Base-by-base conservation (phyloP, 2,113 vertebrate species). In the Chauna torquata region DNA sequence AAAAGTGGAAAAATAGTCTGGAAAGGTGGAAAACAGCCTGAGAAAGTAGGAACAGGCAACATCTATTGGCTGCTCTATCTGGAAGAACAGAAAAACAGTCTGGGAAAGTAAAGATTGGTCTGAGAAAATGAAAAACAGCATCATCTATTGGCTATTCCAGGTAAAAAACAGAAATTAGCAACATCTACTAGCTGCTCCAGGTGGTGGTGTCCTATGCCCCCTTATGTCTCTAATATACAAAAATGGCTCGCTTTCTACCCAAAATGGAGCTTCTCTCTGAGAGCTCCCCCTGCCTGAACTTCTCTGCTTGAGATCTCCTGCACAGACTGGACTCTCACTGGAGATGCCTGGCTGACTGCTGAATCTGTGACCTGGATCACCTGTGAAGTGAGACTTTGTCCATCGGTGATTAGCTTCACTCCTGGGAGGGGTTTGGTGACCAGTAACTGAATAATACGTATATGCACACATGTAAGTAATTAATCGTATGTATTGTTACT, bases 241-340 rank as follows among this genome's bases (percentile, higher is more conserved):
- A 52, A 70, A 52, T 50, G 58, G 81, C 16, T 70, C 2, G 1
- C 42, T 81, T 71, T 59, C 77, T 42, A 59, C 30, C n/a, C 45
- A 77, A 90, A 59, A 54, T 6, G 8, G 27, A 82, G 25, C 30
- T 47, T 54, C 64, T 32, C 12, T 28, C 49, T 3, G 0, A 59
- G 38, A 76, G 17, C 25, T 71, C 8, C n/a, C 62, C 30, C 50
- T 65, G 25, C 30, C 54, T 54, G 42, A 44, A 36, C 30, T 47
- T 27, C 0, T 1, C 30, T 28, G 5, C 1, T 0, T 3, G 2
- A 44, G 16, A 55, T 38, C 66, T 72, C 45, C 44, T 42, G 38
- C 28, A 28, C 16, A 16, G 38, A 19, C 38, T 25, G 28, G 62
- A 28, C 25, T 16, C 38, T 59, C 1, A 0, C 40, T 36, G 59